Evolutionary conservation across 2,888 invertebrate species (phyloP).

Genomic region (Gari tellinella): DNA sequence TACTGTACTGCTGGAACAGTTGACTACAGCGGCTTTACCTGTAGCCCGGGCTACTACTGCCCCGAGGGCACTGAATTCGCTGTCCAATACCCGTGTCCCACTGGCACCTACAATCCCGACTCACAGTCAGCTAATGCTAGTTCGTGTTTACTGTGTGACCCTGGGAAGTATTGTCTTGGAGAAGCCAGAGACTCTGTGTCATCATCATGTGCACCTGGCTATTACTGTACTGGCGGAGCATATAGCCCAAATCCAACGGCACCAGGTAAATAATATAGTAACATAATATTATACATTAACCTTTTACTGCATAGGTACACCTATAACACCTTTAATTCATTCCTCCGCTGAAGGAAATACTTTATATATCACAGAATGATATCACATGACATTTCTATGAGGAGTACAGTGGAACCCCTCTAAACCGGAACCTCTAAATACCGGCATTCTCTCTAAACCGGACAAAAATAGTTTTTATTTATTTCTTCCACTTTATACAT

Average conservation of each 20-base stretch:
- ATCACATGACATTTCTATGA: too few species aligned
- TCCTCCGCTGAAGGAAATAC: too few species aligned
- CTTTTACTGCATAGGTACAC: too few species aligned
- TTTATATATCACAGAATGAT: too few species aligned
- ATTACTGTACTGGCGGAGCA: slow-evolving; percentile 81
- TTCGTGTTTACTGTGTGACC: slow-evolving; percentile 76
- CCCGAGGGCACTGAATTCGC: slow-evolving; percentile 73
- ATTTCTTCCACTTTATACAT: too few species aligned
- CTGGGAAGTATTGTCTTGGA: slow-evolving; percentile 79
- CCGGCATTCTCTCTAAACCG: too few species aligned
- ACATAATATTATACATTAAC: too few species aligned
- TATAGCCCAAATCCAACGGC: slow-evolving; percentile 69
- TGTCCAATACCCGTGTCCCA: slow-evolving; percentile 75
- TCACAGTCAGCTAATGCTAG: slow-evolving; percentile 57
- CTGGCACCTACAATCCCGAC: slow-evolving; percentile 79
- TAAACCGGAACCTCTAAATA: too few species aligned
- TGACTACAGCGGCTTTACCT: slow-evolving; percentile 65
- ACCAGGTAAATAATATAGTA: slow-evolving; percentile 61
- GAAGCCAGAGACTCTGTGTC: slow-evolving; percentile 66
- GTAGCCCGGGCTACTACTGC: slow-evolving; percentile 77
- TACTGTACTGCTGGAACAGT: slow-evolving; percentile 77
- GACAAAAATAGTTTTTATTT: too few species aligned
- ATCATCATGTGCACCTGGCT: slow-evolving; percentile 79
- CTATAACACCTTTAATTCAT: too few species aligned
- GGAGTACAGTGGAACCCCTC: too few species aligned